Percentiles rank a stretch among this genome's conserved stretches.
Evolutionary conservation across 2,113 vertebrate genomes (phyloP).

Genomic region (Hystrix cristata): DNA sequence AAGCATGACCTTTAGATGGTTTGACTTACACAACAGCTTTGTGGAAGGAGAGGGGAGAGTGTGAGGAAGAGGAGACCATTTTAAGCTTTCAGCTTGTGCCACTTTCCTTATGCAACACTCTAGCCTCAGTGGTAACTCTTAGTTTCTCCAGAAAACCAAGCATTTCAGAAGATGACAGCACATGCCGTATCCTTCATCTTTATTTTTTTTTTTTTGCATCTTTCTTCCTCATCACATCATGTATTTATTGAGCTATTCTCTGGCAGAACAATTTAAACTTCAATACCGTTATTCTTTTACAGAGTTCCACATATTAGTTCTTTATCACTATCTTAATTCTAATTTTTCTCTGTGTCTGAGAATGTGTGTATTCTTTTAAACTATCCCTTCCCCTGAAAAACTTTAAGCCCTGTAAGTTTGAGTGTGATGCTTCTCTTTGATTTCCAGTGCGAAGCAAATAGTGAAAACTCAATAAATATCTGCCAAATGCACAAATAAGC

Average conservation of each 20-base stretch:
- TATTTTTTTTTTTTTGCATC: not conserved
- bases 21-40: not conserved
- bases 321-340: not conserved
- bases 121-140: not conserved
- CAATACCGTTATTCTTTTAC: not conserved
- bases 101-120: not conserved
- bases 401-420: not conserved
- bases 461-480: not conserved
- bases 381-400: not conserved
- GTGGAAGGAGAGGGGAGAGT: not conserved
- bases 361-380: not conserved
- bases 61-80: not conserved
- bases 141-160: not conserved
- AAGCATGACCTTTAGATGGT: not conserved
- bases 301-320: not conserved
- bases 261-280: not conserved
- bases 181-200: not conserved
- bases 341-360: not conserved
- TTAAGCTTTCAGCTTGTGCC: not conserved
- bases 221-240: not conserved
- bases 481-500: not conserved
- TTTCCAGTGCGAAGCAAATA: not conserved
- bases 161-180: not conserved
- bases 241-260: not conserved
- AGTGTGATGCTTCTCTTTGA: not conserved